Conservation (phyloP, 2,888 invertebrate species). For the Schizaphis graminum region DNA sequence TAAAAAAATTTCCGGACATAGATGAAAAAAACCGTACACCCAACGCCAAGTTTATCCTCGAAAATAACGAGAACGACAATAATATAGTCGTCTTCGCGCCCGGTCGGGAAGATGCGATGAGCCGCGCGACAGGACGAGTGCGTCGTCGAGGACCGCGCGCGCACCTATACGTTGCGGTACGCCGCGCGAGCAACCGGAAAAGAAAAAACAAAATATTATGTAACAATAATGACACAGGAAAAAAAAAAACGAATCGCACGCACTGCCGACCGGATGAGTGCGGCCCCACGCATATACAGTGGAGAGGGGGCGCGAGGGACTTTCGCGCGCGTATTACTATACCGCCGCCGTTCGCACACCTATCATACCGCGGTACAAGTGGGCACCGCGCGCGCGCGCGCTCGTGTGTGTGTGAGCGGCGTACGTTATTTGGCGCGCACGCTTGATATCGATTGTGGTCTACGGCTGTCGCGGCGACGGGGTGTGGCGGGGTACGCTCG, state of each 20-base stretch:
- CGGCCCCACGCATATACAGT: not conserved
- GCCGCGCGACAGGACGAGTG: not conserved
- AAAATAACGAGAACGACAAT: not conserved
- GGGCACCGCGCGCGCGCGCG: not conserved
- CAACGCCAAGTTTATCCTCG: not conserved
- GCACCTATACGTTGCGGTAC: not conserved
- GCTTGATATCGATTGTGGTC: constrained; percentile 24
- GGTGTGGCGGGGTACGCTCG: constrained; percentile 34
- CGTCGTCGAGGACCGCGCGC: not conserved
- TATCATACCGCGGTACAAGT: not conserved
- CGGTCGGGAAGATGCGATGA: not conserved
- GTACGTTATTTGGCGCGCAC: constrained; percentile 9
- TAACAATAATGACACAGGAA: not conserved
- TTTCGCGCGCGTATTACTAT: not conserved
- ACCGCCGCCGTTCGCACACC: not conserved
- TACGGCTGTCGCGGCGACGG: not conserved
- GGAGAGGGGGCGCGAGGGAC: not conserved
- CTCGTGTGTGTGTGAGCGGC: not conserved
- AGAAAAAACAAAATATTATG: not conserved
- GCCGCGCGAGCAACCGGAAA: not conserved
- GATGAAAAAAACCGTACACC: not conserved
- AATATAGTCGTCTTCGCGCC: not conserved
- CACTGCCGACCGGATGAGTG: not conserved
- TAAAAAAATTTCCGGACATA: no score
- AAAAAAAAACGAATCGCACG: not conserved